Percentiles rank a stretch among this genome's conserved stretches.
These are phyloP conservation scores for Ascaphus truei DNA, from an alignment of 2,113 vertebrate species.

Conservation along the genomic window DNA sequence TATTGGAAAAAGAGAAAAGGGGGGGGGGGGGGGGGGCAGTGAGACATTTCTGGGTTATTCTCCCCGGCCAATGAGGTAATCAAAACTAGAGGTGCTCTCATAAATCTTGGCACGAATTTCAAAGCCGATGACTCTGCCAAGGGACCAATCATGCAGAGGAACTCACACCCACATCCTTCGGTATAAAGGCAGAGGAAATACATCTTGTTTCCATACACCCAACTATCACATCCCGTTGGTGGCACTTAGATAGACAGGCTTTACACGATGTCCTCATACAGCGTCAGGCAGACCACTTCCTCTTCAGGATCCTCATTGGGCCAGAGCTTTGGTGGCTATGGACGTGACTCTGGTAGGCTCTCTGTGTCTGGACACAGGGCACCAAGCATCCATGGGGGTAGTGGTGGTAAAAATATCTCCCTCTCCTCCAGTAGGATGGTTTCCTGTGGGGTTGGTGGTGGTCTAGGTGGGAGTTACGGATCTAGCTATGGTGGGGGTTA, in stretches of 20 bases:
- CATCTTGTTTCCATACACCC: background rate
- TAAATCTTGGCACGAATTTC: conserved; percentile 25
- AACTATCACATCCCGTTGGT: background rate
- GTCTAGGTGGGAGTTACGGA: conserved; percentile 21
- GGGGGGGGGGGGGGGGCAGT: background rate
- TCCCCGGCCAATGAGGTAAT: conserved; percentile 25
- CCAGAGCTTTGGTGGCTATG: background rate
- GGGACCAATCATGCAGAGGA: background rate
- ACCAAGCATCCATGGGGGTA: conserved; percentile 26
- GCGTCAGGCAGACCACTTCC: background rate
- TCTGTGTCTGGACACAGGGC: background rate
- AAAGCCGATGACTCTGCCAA: conserved; percentile 23
- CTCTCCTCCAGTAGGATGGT: background rate
- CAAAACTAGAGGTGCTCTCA: background rate
- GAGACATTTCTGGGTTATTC: background rate
- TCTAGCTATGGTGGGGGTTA: conserved; percentile 28
- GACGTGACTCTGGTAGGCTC: conserved; percentile 6
- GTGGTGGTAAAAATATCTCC: conserved; percentile 20
- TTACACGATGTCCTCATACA: conserved; percentile 19
- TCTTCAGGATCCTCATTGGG: conserved; percentile 13
- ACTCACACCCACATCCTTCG: conserved; percentile 21
- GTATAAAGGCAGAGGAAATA: conserved; percentile 17
- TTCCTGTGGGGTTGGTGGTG: background rate
- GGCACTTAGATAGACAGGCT: background rate
- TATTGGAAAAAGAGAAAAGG: background rate